A percentile compares a stretch with the other conserved stretches of the same genome.
Evolutionary conservation across 1,140 invertebrate species (phyloP).

Genomic region (Orussus abietinus): DNA sequence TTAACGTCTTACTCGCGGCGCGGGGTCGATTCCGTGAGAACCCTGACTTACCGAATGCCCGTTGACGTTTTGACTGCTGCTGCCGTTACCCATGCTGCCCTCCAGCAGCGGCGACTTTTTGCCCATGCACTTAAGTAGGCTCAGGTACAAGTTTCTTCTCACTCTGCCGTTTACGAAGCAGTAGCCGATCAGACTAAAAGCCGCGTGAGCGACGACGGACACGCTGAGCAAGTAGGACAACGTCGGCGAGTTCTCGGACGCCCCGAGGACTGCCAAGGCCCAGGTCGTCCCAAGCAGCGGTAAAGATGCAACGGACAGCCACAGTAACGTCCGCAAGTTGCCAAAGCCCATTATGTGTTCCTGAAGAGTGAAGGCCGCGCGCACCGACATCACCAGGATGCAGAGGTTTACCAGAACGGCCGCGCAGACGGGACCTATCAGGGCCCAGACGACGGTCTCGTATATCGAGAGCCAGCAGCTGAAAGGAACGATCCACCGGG

Average conservation of each 20-base stretch:
- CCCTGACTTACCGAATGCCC: slow-evolving; percentile 55
- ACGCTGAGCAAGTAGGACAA: slow-evolving; percentile 71
- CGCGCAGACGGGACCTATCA: slow-evolving; percentile 79
- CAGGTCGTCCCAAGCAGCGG: slow-evolving; percentile 75
- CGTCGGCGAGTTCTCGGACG: slow-evolving; percentile 69
- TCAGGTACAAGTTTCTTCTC: slow-evolving; percentile 63
- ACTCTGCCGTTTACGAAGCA: slow-evolving; percentile 79
- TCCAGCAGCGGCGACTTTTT: slow-evolving; percentile 79
- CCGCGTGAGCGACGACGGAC: slow-evolving; percentile 67
- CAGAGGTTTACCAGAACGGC: slow-evolving; percentile 74
- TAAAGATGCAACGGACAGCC: slow-evolving; percentile 75
- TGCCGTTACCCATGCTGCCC: slow-evolving; percentile 64
- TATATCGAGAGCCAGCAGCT: slow-evolving; percentile 95
- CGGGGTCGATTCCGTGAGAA: too few relatives aligned
- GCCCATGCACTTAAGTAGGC: slow-evolving; percentile 71
- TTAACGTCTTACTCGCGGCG: too few relatives aligned
- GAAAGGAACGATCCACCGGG: too few relatives aligned
- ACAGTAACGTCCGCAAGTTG: slow-evolving; percentile 81
- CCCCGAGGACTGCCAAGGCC: slow-evolving; percentile 76
- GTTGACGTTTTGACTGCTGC: slow-evolving; percentile 70
- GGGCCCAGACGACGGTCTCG: slow-evolving; percentile 86
- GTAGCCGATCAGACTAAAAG: slow-evolving; percentile 78
- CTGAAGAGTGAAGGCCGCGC: slow-evolving; percentile 86
- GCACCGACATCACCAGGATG: slow-evolving; percentile 78
- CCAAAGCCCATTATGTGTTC: slow-evolving; percentile 88